phyloP scores from a whole-genome alignment of 2,888 invertebrate genomes.

The Rhopalosiphum nymphaeae region DNA sequence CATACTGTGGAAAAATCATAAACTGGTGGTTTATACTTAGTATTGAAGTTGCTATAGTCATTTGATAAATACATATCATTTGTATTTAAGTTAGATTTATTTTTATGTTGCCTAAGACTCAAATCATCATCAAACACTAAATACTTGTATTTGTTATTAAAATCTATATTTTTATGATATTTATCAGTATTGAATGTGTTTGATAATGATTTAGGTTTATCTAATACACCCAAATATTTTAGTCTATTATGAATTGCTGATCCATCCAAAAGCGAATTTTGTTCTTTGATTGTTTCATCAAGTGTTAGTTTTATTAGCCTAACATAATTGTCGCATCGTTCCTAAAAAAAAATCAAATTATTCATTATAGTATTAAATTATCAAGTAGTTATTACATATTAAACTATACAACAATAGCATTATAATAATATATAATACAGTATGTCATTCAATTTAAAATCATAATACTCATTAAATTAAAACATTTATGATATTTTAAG shows the following conservation, averaged over 20 bases:
- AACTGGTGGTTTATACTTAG: constrained; percentile 1
- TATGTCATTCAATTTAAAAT: not conserved
- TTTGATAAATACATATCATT: constrained; percentile 12
- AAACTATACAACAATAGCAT: not conserved
- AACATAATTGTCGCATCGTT: constrained; percentile 57
- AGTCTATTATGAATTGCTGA: constrained; percentile 52
- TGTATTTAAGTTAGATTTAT: not conserved
- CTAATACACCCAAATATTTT: constrained; percentile 37
- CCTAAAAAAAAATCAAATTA: constrained; percentile 29
- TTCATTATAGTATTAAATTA: not conserved
- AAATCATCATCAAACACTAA: constrained; percentile 10
- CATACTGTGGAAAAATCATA: not conserved
- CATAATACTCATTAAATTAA: not conserved
- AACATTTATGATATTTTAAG: not conserved
- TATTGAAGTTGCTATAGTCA: not conserved
- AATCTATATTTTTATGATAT: constrained; percentile 20
- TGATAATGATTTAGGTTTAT: constrained; percentile 15
- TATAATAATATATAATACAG: not conserved
- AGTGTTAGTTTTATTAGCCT: constrained; percentile 57
- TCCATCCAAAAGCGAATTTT: constrained; percentile 56
- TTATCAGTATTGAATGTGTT: constrained; percentile 14
- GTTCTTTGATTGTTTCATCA: constrained; percentile 58
- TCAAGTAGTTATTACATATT: not conserved
- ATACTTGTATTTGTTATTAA: constrained; percentile 37
- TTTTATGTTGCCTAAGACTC: constrained; percentile 9